Base-by-base conservation (phyloP, 2,888 invertebrate species). In the Carpatolechia fugitivella region DNA sequence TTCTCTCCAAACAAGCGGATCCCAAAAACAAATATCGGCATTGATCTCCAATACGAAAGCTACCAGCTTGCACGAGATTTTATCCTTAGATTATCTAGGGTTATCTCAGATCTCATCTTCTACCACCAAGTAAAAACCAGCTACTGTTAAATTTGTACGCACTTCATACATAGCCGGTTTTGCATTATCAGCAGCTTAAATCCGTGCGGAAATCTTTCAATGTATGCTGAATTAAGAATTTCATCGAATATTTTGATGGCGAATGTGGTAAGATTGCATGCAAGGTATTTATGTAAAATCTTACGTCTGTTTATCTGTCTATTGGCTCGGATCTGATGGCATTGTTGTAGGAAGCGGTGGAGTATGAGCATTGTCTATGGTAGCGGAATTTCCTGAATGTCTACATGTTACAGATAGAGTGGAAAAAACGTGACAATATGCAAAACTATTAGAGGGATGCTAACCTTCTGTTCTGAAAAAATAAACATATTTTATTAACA, bases 41-140 rank as follows among this genome's bases (percentile, higher is more conserved):
- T 75, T 73, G 77, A 73, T 74, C 69, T 64, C 56, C 56, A 60
- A 72, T 68, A 76, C 78, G 72, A 75, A 80, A 77, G 79, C 77
- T 78, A 73, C 72, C 70, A 61, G 74, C 76, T 85, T 86, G 78
- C 75, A 78, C 69, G 62, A 78, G 81, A 81, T 85, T 75, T 74
- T 78, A 85, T 83, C 83, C 69, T 59, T 62, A 78, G 85, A 83
- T 85, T 85, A 85, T 84, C 84, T 77, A 62, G 72, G 86, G 87
- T 86, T 86, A 86, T 86, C 86, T 72, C 72, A 60, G 74, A 83
- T 84, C 82, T 76, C 59, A 18, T 18, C 35, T 7, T 7, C n/a
- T 52, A 52, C 41, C 33, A 51, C 29, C 7, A 33, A n/a, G 35
- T 13, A 8, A 3, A 14, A 13, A 1, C 6, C 35, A 48, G 20